phyloP scores from a whole-genome alignment of 2,113 vertebrate genomes.

The Aspidoscelis tigris region DNA sequence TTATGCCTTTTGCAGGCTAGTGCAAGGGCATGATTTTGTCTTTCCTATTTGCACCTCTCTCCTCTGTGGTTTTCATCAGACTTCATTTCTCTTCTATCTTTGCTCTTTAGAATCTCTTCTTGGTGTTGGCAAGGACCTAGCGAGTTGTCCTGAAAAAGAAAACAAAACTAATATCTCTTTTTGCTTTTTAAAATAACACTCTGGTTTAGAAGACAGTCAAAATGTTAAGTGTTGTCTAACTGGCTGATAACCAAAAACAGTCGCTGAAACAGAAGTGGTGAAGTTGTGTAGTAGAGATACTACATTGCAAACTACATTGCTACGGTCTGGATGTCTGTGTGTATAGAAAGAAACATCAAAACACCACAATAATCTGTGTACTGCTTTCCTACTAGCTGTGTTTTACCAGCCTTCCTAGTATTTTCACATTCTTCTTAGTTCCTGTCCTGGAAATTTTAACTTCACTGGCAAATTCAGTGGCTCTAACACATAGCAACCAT shows the following conservation, averaged over 20 bases:
- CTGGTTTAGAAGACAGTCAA: not conserved
- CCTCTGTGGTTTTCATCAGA: not conserved
- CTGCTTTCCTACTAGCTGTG: too few species aligned
- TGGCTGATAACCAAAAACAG: not conserved
- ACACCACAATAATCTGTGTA: too few species aligned
- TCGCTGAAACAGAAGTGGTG: too few species aligned
- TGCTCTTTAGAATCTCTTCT: not conserved
- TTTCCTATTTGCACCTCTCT: not conserved
- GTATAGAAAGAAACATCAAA: too few species aligned
- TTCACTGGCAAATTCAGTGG: not conserved
- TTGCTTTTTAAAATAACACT: not conserved
- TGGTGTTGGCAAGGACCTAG: not conserved
- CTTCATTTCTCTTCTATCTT: constrained; percentile 6
- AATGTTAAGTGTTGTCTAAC: not conserved
- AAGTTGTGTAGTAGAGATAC: too few species aligned
- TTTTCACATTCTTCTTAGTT: not conserved
- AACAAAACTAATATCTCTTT: not conserved
- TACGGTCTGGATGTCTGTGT: too few species aligned
- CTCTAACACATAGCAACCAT: not conserved
- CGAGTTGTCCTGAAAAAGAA: not conserved
- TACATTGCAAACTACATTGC: too few species aligned
- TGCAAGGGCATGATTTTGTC: constrained; percentile 9
- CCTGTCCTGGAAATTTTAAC: not conserved
- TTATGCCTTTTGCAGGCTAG: not conserved
- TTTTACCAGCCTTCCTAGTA: too few species aligned